These are phyloP conservation scores for Anolis sagrei DNA, from an alignment of 2,113 vertebrate species.

Conservation along the genomic window DNA sequence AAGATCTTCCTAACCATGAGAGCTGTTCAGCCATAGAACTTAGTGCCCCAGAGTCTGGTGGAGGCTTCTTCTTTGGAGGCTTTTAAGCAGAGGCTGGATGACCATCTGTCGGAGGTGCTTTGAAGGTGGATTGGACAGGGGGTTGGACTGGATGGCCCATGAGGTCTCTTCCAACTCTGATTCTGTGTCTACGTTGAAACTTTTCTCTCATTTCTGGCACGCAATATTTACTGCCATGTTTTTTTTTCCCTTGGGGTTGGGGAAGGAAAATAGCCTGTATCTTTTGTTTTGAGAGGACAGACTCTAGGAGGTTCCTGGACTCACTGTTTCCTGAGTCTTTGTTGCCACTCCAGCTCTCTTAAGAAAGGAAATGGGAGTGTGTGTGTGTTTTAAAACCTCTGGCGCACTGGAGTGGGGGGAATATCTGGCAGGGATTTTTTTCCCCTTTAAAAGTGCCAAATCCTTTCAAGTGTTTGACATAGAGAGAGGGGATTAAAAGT, in stretches of 20 bases:
- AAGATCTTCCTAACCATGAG: too few species aligned
- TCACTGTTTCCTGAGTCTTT: slow-evolving; percentile 8
- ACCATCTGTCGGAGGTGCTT: too few species aligned
- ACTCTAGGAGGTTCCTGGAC: background rate
- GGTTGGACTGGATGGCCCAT: too few species aligned
- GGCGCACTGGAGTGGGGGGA: slow-evolving; percentile 24
- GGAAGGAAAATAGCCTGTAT: background rate
- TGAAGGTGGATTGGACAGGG: too few species aligned
- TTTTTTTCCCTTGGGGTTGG: background rate
- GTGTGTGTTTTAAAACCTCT: background rate
- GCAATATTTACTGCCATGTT: background rate
- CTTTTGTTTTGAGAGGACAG: background rate
- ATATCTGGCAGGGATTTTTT: slow-evolving; percentile 32
- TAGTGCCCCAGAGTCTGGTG: too few species aligned
- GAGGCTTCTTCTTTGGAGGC: too few species aligned
- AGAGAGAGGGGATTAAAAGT: slow-evolving; percentile 57
- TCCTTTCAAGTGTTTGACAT: slow-evolving; percentile 42
- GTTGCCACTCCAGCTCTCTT: slow-evolving; percentile 38
- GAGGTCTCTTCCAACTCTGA: too few species aligned
- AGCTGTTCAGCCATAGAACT: too few species aligned
- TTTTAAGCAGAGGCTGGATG: too few species aligned
- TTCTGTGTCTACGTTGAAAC: too few species aligned
- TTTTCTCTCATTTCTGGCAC: background rate
- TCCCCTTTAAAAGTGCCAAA: background rate
- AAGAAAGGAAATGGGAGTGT: slow-evolving; percentile 39